Evolutionary conservation across 1,140 invertebrate genomes (phyloP).

Genomic region (Aricia agestis): DNA sequence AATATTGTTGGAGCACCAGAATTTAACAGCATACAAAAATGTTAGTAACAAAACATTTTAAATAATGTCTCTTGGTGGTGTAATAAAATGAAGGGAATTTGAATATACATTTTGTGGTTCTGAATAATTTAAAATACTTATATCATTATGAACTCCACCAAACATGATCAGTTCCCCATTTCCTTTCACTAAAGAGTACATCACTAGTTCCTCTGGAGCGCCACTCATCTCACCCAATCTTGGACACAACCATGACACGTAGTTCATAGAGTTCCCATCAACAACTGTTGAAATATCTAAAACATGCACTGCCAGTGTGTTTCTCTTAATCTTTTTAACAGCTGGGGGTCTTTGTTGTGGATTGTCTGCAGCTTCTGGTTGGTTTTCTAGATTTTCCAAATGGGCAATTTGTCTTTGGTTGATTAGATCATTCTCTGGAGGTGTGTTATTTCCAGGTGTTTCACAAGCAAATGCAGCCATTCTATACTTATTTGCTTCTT

Average conservation of each 20-base stretch:
- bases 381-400: constrained; percentile 67
- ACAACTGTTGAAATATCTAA: constrained; percentile 87
- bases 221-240: constrained; percentile 78
- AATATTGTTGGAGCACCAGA: too few species aligned
- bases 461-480: constrained; percentile 80
- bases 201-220: constrained; percentile 91
- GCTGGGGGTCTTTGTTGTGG: constrained; percentile 51
- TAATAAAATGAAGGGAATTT: constrained; percentile 88
- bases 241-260: constrained; percentile 87
- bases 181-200: constrained; percentile 92
- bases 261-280: constrained; percentile 77
- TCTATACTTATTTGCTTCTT: constrained; percentile 76
- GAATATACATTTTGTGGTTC: constrained; percentile 81
- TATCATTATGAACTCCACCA: constrained; percentile 92
- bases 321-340: constrained; percentile 74
- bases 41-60: constrained; percentile 47
- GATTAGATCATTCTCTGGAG: constrained; percentile 63
- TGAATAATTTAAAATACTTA: constrained; percentile 69
- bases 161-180: constrained; percentile 96
- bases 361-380: constrained; percentile 49
- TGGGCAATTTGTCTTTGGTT: constrained; percentile 69
- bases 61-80: constrained; percentile 84
- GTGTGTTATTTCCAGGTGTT: constrained; percentile 52
- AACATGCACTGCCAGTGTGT: constrained; percentile 89
- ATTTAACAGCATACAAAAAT: too few species aligned